These are phyloP conservation scores for Zoanthus sansibaricus DNA, from an alignment of 92 coral and sea anemone genomes.

Conservation along the genomic window DNA sequence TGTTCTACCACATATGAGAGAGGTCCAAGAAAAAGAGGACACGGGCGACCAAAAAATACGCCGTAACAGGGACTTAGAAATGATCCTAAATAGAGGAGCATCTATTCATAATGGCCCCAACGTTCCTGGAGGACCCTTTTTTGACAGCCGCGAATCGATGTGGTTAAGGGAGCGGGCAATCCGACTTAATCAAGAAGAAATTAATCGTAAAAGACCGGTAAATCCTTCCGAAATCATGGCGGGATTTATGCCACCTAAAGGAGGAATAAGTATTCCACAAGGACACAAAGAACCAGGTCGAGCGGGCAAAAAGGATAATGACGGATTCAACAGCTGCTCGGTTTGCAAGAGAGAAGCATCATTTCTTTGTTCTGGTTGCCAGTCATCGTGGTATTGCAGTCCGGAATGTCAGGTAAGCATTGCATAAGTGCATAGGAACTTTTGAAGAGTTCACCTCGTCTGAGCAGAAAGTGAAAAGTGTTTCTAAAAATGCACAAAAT, in stretches of 20 bases:
- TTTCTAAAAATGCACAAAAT: too few species aligned
- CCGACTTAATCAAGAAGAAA: slow-evolving; percentile 69
- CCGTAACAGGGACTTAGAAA: slow-evolving; percentile 44
- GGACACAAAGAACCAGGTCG: slow-evolving; percentile 57
- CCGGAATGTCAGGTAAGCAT: slow-evolving; percentile 93
- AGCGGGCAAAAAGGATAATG: slow-evolving; percentile 66
- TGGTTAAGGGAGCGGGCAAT: slow-evolving; percentile 83
- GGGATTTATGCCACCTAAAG: slow-evolving; percentile 74
- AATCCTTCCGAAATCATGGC: slow-evolving; percentile 49
- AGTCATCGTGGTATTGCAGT: slow-evolving; percentile 99
- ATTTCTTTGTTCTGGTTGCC: slow-evolving; percentile 98
- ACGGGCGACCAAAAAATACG: slow-evolving; percentile 28
- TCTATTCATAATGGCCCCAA: slow-evolving; percentile 30
- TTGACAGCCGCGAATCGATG: slow-evolving; percentile 72
- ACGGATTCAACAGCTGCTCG: slow-evolving; percentile 78
- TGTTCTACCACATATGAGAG: slow-evolving; percentile 45
- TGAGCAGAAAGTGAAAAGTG: too few species aligned
- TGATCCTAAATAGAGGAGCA: slow-evolving; percentile 37
- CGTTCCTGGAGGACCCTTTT: slow-evolving; percentile 43
- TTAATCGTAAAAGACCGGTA: slow-evolving; percentile 66
- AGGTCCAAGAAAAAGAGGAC: slow-evolving; percentile 42
- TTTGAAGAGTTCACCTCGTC: neutral
- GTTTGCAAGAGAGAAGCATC: slow-evolving; percentile 98
- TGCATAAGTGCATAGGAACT: neutral
- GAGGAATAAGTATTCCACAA: slow-evolving; percentile 66